Base-by-base conservation (phyloP, 2,888 invertebrate species). In the Parnassius apollo region DNA sequence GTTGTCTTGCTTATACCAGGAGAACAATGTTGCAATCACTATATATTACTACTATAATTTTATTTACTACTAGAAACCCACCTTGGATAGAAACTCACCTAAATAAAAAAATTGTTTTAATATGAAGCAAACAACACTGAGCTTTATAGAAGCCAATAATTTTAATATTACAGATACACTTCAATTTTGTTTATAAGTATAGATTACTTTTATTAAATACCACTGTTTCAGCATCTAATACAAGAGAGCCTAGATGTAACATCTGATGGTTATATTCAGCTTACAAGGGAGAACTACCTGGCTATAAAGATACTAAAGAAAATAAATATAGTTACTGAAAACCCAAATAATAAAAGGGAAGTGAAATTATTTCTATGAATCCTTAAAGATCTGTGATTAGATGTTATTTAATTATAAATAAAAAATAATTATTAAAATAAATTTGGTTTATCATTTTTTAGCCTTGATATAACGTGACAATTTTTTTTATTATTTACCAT, bases 331-430 rank as follows among this genome's bases (percentile, higher is more conserved):
- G 78, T 88, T 0, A 76, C 78, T 0, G 48, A 68, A 1, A 86
- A 89, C 60, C 91, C 91, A 12, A 91, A 91, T 51, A 85, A 89
- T 62, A 76, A 81, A 42, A 76, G 70, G 72, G 82, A 88, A 78
- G 78, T 88, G 0, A 90, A 88, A 73, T 68, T 91, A 82, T 55
- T 81, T 76, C 67, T 1, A 18, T 82, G 68, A 75, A 35, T 35
- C 4, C 35, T 1, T 35, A 7, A 35, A 4, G 4, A 35, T 7
- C 35, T 35, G 35, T 35, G 35, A 7, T 35, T 35, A 35, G 35
- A 35, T 35, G 7, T 35, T 18, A 44, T 46, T 48, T 22, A 35
- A 1, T 11, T 35, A 35, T 35, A 35, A 35, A 35, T 35, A 35
- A 35, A 35, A 35, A 35, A 35, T 4, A 25, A 4, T 4, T 2